Evolutionary conservation across 2,888 invertebrate genomes (phyloP), one percentile per base, ranked within the genome.

Genomic region (Dynastes maya): DNA sequence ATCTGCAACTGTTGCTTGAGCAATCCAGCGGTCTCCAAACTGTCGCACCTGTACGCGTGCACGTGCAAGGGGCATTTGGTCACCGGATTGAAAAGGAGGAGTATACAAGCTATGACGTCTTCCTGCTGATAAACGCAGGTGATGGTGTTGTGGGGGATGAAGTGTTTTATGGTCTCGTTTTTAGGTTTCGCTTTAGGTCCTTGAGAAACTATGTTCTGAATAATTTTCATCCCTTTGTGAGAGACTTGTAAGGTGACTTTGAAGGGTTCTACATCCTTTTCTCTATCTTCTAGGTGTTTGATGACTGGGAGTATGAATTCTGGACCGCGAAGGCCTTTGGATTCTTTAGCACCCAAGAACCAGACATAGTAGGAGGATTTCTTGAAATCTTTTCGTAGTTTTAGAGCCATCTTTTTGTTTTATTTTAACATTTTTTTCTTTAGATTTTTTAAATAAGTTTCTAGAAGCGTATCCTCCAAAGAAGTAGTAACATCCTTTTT

Each of bases 321-420:
- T 84, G 95, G 93, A 45, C 98, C 97, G 0, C 96, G 90, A 37
- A 97, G 90, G 0, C 96, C 98, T 84, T 96, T 94, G 78, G 97
- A 96, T 90, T 98, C 98, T 90, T 97, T 96, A 84, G 98, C 98
- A 29, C 98, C 98, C 85, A 98, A 92, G 90, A 98, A 96, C 95
- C 96, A 96, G 81, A 96, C 96, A 90, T 96, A 96, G 90, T 96
- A 96, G 53, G 96, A 96, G 79, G 96, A 95, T 88, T 96, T 96
- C 90, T 96, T 96, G 85, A 96, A 94, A 88, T 96, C 96, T 89
- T 95, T 95, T 88, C 94, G 93, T 84, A 94, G 89, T 90, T 94
- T 92, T 86, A 95, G 90, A 88, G 95, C 95, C 95, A 95, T 95
- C 86, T 90, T 92, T 70, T 72, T 13, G 55, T 68, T 32, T 45